Conservation (phyloP, 2,113 vertebrate genomes). For the Trachemys scripta region DNA sequence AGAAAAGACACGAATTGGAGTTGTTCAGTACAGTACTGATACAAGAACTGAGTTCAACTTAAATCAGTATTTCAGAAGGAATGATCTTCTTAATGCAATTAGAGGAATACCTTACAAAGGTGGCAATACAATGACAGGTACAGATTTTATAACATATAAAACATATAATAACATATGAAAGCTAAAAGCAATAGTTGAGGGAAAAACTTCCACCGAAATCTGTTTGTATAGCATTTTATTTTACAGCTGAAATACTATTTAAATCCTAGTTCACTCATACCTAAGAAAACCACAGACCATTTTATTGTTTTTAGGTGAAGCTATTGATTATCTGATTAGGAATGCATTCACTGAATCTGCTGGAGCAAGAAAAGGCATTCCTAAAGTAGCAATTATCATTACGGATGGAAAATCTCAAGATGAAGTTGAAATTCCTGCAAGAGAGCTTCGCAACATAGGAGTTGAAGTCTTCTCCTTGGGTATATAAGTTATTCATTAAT, state of each 20-base stretch:
- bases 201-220: background rate
- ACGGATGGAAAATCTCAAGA: conserved; percentile 94
- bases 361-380: conserved; percentile 90
- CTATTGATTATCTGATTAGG: conserved; percentile 87
- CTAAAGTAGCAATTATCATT: conserved; percentile 93
- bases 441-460: conserved; percentile 86
- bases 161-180: rapidly evolving
- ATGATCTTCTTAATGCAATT: conserved; percentile 88
- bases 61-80: conserved; percentile 84
- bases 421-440: conserved; percentile 87
- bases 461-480: conserved; percentile 96
- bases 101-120: conserved; percentile 90
- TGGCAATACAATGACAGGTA: conserved; percentile 93
- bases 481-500: conserved; percentile 68
- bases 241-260: conserved; percentile 12
- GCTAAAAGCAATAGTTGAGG: background rate
- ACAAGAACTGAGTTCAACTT: conserved; percentile 91
- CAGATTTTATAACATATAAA: background rate
- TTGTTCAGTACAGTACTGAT: conserved; percentile 92
- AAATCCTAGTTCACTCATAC: background rate
- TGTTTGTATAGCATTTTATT: background rate
- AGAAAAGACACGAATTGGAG: conserved; percentile 90
- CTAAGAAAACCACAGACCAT: background rate
- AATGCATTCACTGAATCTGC: conserved; percentile 87
- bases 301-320: conserved; percentile 83